A percentile compares a stretch with the other conserved stretches of the same genome.
Evolutionary conservation across 2,797 vertebrate genomes (phyloP).

Genomic region (Sebastes elongatus): DNA sequence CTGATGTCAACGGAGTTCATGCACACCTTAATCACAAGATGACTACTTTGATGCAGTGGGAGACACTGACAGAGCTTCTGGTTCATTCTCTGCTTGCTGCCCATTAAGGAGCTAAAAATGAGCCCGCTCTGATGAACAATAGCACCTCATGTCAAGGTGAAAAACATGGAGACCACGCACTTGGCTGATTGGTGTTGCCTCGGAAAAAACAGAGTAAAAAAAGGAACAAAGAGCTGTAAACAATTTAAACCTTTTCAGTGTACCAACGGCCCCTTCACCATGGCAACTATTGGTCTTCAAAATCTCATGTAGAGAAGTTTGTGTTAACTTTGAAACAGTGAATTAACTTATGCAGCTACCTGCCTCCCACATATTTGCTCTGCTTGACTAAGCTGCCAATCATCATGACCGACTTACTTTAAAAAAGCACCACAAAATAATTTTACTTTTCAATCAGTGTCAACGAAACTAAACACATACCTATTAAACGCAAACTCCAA

Average conservation of each 20-base stretch:
- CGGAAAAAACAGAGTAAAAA: background rate
- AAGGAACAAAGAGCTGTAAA: background rate
- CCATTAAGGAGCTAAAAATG: constrained; percentile 44
- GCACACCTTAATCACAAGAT: constrained; percentile 71
- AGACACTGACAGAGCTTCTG: constrained; percentile 35
- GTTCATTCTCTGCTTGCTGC: constrained; percentile 30
- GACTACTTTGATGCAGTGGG: constrained; percentile 53
- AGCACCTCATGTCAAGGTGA: constrained; percentile 8
- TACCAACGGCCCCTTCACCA: background rate
- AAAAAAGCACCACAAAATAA: background rate
- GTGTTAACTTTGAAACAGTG: constrained; percentile 31
- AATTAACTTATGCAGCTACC: constrained; percentile 39
- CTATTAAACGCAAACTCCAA: constrained; percentile 34
- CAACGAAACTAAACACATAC: constrained; percentile 13
- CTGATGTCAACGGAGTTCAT: constrained; percentile 59
- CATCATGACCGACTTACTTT: constrained; percentile 13
- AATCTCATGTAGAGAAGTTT: constrained; percentile 14
- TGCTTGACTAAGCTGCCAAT: constrained; percentile 49
- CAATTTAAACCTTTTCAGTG: constrained; percentile 1
- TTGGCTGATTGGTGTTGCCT: background rate
- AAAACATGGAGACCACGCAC: background rate
- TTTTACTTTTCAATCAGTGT: constrained; percentile 39
- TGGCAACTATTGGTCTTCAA: constrained; percentile 12
- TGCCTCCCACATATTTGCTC: constrained; percentile 54
- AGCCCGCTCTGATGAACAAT: background rate